Evolutionary conservation across 2,113 vertebrate species (phyloP), one percentile per base, ranked within the genome.

Genomic region (Hippocampus barbouri): DNA sequence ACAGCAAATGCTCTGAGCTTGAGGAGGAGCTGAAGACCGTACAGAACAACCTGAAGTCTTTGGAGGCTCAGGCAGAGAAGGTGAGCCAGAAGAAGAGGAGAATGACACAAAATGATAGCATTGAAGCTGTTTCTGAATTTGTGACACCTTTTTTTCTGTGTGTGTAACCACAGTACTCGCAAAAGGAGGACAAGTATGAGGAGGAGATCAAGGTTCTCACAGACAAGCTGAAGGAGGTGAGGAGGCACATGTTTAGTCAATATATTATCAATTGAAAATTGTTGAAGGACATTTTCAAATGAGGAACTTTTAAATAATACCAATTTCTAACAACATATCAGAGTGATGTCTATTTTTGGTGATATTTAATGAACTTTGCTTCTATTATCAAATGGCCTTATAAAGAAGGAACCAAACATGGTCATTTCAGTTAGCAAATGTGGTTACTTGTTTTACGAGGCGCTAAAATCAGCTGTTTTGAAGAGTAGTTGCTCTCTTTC

Each of bases 51-150:
- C 91, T 99, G 94, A 99, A 98, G 94, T 99, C 97, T 85, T 94
- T 98, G 90, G 97, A 99, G 93, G 97, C 97, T 88, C 97, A 98
- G 95, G 96, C 97, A 84, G 97, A 98, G 91, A 99, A 99, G 95
- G 97, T 98, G 94, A 53, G 54, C 6, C 9, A 18, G 12, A n/a
- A 30, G 34, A 45, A 9, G 1, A 41, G 18, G 20, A 71, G 27
- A 30, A 67, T 41, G 15, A 30, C n/a, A 2, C 30, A 60, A 49
- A 16, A 9, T 23, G 9, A 53, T 4, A 25, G 21, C 8, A 23
- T 53, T 21, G 27, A 68, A 21, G 14, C 10, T 12, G n/a, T 53
- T 51, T 54, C 27, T 14, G 16, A 6, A 54, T 1, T 51, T 34
- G 5, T 54, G 66, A 68, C 49, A 30, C 16, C 5, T n/a, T 41